Base-by-base conservation (phyloP, 2,113 vertebrate species). In the Hoplias malabaricus region DNA sequence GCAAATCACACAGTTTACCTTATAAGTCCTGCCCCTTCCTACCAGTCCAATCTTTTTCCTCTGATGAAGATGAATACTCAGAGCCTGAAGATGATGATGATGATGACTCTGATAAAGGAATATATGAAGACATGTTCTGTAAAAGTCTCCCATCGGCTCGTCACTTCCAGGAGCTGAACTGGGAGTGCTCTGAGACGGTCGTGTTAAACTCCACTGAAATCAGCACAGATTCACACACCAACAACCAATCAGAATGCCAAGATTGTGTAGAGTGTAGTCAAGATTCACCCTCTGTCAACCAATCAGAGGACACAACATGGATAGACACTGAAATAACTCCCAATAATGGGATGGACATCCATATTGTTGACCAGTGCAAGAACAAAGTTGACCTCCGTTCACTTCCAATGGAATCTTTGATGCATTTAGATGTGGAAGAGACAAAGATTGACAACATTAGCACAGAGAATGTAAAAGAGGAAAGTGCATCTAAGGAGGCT, bases 1-100 rank as follows among this genome's bases (percentile, higher is more conserved):
- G 84, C 29, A 93, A 93, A 69, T 92, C 91, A 34, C 87, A 90
- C 74, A 93, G 92, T 70, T 70, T 93, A 70, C 92, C 92, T 1
- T 86, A 89, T 34, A 87, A 90, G 80, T 85, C 80, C 27, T 78
- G 67, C 1, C 86, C 87, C 0, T 61, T 87, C 68, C 27, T 34
- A 3, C 71, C 65, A 2, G 78, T 33, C 0, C 53, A 48, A 23
- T 83, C 77, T 8, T 79, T 61, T 9, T 85, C 69, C 66, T 88
- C 88, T 12, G 90, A 88, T 0, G 88, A 85, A 0, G 88, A 88
- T 0, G 73, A 43, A 1, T 78, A 14, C 0, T 86, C 46, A 14
- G 87, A 87, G 0, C 67, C 73, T 5, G 79, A 77, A 0, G 48
- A 80, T 19, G 72, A 83, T 0, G 75, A 76, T 1, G 77, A 75